Evolutionary conservation across 1,140 invertebrate genomes (phyloP).

Genomic region (Anastrepha ludens): DNA sequence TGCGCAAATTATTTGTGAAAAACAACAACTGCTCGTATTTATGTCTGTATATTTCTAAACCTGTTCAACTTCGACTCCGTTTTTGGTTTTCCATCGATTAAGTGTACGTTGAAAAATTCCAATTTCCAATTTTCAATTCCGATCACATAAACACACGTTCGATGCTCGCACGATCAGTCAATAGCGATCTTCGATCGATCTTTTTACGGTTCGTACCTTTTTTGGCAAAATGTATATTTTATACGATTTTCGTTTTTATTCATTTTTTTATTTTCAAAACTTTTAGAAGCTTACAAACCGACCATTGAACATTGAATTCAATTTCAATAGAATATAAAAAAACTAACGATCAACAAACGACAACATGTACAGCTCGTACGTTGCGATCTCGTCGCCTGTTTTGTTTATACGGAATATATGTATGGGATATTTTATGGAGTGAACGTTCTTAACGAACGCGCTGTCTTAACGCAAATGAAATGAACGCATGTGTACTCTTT

Average conservation of each 20-base stretch:
- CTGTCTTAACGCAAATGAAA: constrained; percentile 46
- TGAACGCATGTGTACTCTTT: constrained; percentile 19
- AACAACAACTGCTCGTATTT: not conserved
- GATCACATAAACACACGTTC: constrained; percentile 49
- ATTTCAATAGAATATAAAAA: not conserved
- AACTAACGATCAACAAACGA: constrained; percentile 14
- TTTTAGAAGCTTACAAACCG: constrained; percentile 26
- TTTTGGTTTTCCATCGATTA: constrained; percentile 37
- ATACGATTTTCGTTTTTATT: not conserved
- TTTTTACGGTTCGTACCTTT: constrained; percentile 45
- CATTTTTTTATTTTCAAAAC: not conserved
- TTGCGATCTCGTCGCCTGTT: constrained; percentile 40
- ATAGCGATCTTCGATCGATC: constrained; percentile 34
- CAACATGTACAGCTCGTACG: not conserved
- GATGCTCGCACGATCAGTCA: constrained; percentile 23
- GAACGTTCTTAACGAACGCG: constrained; percentile 36
- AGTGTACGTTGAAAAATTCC: constrained; percentile 40
- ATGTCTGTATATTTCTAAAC: not conserved
- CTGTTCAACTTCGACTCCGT: constrained; percentile 25
- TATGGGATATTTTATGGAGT: not conserved
- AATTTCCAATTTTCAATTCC: constrained; percentile 51
- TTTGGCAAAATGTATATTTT: not conserved
- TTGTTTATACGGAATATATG: constrained; percentile 31
- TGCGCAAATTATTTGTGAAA: constrained; percentile 26
- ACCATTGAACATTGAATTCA: not conserved